Evolutionary conservation across 1,140 invertebrate genomes (phyloP), one percentile per base, ranked within the genome.

Genomic region (Brachionus koreanus): DNA sequence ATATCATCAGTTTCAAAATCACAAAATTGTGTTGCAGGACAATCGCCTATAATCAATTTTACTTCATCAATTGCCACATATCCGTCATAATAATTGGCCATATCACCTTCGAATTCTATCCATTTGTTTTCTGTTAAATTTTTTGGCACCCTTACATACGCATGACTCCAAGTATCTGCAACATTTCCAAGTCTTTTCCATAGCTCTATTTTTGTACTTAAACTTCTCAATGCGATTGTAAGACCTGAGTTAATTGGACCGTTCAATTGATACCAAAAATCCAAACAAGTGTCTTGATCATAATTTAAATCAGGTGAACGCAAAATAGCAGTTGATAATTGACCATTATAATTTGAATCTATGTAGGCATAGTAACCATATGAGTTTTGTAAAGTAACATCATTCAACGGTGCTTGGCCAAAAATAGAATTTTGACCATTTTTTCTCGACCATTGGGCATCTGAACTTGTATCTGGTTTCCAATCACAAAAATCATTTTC

Each of bases 1-100:
- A 93, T 85, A 84, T 91, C 89, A 13, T 46, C 43, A 0, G 86
- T 87, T 86, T 94, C 93, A 86, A 94, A 94, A 86, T 93, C 91
- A 85, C 93, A 94, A 23, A 85, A 85, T 25, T 69, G 81, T 35
- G 57, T n/a, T 29, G 84, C 63, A 29, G 81, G 49, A 83, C 82
- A 82, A 6, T 16, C n/a, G 9, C 82, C 82, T 29, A 52, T 72
- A 10, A 74, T 37, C 39, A 74, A 19, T 72, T 61, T 72, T 9
- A 82, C 42, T 23, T 82, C 82, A 42, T 82, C 82, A 39, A 82
- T 42, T 29, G 82, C 82, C 23, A 75, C 82, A 82, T 74, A 82
- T 42, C 65, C 63, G 61, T 39, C 57, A 33, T 37, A 35, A 43
- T 19, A 43, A 43, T 61, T 77, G 3, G 75, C 35, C 33, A 61